Percentiles rank a stretch among this genome's conserved stretches.
phyloP scores from a whole-genome alignment of 35 echinoderm and acorn worm species.

The Apostichopus japonicus region DNA sequence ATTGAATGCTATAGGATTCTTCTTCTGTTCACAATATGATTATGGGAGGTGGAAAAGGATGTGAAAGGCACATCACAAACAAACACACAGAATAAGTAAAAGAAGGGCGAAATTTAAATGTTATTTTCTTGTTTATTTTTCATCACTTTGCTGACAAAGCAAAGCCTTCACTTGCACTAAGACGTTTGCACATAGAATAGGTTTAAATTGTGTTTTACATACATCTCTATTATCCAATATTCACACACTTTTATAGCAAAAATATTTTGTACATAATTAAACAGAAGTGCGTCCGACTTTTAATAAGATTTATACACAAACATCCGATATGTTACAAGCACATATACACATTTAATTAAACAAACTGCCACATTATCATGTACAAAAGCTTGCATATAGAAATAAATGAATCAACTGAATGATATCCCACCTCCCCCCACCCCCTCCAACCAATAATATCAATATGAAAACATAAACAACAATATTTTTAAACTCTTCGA shows the following conservation, averaged over 20 bases:
- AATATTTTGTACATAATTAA: constrained; percentile 54
- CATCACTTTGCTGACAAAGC: constrained; percentile 9
- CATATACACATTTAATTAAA: constrained; percentile 27
- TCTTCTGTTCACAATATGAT: too few relatives aligned
- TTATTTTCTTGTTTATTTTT: constrained; percentile 7
- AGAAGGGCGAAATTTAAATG: too few relatives aligned
- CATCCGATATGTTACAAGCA: constrained; percentile 27
- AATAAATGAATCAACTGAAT: background rate
- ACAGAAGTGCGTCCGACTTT: constrained; percentile 43
- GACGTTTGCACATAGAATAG: constrained; percentile 52
- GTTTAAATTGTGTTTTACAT: constrained; percentile 23
- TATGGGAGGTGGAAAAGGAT: too few relatives aligned
- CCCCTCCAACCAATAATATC: background rate
- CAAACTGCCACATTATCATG: constrained; percentile 16
- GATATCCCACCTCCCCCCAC: background rate
- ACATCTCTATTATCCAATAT: constrained; percentile 47
- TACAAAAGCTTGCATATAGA: constrained; percentile 46
- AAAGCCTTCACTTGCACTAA: constrained; percentile 48
- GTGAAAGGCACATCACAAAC: too few relatives aligned
- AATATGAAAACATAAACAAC: background rate
- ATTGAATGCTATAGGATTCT: too few relatives aligned
- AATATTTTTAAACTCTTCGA: too few relatives aligned
- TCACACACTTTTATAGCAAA: constrained; percentile 52
- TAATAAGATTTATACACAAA: constrained; percentile 21
- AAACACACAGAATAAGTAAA: too few relatives aligned